Conservation (phyloP, 2,113 vertebrate species). For the Charina bottae region DNA sequence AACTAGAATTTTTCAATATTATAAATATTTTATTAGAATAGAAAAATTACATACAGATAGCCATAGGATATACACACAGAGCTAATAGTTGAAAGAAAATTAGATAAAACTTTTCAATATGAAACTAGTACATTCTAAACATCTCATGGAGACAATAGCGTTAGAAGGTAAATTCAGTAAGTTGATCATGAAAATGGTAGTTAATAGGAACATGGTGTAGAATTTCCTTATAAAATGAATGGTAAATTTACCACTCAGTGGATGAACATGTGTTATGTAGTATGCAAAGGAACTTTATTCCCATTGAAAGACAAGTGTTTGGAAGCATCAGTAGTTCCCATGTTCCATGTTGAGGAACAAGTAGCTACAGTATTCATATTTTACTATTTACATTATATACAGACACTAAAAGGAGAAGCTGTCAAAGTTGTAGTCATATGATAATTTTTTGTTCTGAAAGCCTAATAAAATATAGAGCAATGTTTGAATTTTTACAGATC, state of each 20-base stretch:
- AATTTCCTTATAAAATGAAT: conserved; percentile 49
- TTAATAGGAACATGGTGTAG: conserved; percentile 58
- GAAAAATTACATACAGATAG: conserved; percentile 84
- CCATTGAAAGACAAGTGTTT: conserved; percentile 49
- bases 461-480: conserved; percentile 17
- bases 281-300: conserved; percentile 33
- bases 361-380: conserved; percentile 44
- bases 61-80: conserved; percentile 90
- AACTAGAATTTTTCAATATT: conserved; percentile 48
- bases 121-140: conserved; percentile 84
- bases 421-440: conserved; percentile 18
- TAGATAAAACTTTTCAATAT: conserved; percentile 94
- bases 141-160: conserved; percentile 93
- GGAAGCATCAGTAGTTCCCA: conserved; percentile 62
- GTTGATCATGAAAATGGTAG: conserved; percentile 60
- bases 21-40: conserved; percentile 81
- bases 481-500: conserved; percentile 32
- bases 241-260: conserved; percentile 58
- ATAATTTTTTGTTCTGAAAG: conserved; percentile 39
- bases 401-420: conserved; percentile 26
- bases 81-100: conserved; percentile 80
- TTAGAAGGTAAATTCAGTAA: conserved; percentile 75
- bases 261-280: conserved; percentile 48
- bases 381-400: conserved; percentile 80
- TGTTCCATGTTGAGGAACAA: conserved; percentile 68